These are phyloP conservation scores for Argyra leucocephala DNA, from an alignment of 2,888 invertebrate genomes.

Conservation along the genomic window DNA sequence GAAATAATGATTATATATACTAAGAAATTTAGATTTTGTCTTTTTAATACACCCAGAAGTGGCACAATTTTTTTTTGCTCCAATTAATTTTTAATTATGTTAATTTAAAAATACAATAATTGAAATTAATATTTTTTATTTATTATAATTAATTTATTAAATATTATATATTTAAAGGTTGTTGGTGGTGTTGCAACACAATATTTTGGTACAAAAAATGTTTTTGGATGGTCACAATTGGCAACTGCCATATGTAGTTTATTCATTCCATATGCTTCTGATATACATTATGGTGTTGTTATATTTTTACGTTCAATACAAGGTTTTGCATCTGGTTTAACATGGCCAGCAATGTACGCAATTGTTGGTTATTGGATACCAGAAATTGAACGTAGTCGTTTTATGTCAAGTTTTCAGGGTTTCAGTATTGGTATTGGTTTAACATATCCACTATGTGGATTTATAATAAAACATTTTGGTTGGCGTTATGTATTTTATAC, in stretches of 20 bases:
- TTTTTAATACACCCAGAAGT: no score
- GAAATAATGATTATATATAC: no score
- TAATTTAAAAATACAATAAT: no score
- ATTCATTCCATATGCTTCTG: slow-evolving; percentile 55
- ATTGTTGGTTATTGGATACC: slow-evolving; percentile 65
- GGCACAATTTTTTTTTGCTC: no score
- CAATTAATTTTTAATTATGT: no score
- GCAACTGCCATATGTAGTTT: slow-evolving; percentile 59
- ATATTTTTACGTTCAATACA: slow-evolving; percentile 56
- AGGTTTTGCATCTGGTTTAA: slow-evolving; percentile 61
- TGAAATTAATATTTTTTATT: neutral
- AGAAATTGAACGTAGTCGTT: slow-evolving; percentile 57
- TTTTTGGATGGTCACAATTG: slow-evolving; percentile 60
- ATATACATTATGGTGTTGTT: slow-evolving; percentile 52
- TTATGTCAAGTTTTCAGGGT: slow-evolving; percentile 68
- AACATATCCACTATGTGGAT: slow-evolving; percentile 61
- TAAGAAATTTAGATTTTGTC: no score
- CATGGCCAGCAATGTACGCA: slow-evolving; percentile 69
- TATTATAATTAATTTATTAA: neutral
- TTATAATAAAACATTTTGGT: slow-evolving; percentile 57
- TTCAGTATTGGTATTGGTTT: slow-evolving; percentile 65
- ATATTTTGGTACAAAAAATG: slow-evolving; percentile 59
- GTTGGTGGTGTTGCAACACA: slow-evolving; percentile 62
- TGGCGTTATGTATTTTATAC: slow-evolving; percentile 63
- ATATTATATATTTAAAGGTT: slow-evolving; percentile 31